phyloP scores from a whole-genome alignment of 2,888 invertebrate species.

The Phlogophora meticulosa region DNA sequence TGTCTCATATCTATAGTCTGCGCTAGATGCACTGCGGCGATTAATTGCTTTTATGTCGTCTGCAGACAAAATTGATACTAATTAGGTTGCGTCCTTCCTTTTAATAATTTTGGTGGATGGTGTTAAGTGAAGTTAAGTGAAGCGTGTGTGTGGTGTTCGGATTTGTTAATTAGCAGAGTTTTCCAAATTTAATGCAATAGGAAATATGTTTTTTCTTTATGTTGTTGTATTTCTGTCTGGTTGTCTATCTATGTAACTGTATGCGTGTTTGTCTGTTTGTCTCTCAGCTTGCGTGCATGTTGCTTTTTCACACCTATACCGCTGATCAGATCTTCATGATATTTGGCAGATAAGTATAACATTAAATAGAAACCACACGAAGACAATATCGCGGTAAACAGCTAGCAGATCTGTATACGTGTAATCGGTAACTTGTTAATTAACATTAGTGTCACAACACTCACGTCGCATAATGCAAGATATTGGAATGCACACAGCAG shows the following conservation, averaged over 20 bases:
- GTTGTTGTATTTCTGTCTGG: no score
- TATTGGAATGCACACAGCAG: conserved; percentile 9
- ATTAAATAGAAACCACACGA: no score
- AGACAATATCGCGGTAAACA: no score
- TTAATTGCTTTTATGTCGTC: conserved; percentile 59
- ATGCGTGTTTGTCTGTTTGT: no score
- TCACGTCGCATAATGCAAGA: not conserved
- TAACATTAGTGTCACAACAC: not conserved
- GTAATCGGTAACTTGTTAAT: no score
- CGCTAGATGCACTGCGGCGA: conserved; percentile 63
- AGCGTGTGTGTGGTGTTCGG: conserved; percentile 6
- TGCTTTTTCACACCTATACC: no score
- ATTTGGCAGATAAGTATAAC: no score
- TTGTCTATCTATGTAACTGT: no score
- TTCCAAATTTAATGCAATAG: no score
- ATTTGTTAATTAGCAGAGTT: conserved; percentile 13
- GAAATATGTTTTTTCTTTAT: not conserved
- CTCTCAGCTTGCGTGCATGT: no score
- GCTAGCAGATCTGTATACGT: no score
- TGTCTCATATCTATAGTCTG: conserved; percentile 51
- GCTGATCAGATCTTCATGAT: no score
- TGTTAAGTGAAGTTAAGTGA: conserved; percentile 14
- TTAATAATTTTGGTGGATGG: conserved; percentile 34
- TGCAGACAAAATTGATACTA: conserved; percentile 60
- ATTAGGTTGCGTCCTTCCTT: conserved; percentile 47